These are phyloP conservation scores for Oreochromis mossambicus DNA, from an alignment of 2,797 vertebrate species.

Conservation along the genomic window DNA sequence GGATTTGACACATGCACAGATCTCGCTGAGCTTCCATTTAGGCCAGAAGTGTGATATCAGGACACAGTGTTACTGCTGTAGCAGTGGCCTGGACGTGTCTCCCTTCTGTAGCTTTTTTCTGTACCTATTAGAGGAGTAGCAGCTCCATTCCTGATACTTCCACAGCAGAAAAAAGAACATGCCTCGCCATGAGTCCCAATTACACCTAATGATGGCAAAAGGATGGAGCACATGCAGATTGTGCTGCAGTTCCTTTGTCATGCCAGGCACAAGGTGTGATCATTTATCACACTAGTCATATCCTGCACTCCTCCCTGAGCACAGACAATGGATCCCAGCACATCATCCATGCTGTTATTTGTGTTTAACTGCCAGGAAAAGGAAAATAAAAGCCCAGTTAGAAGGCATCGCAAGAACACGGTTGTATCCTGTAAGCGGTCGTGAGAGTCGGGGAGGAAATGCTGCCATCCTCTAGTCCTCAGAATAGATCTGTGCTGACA, in stretches of 20 bases:
- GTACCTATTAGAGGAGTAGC: constrained; percentile 48
- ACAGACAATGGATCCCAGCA: constrained; percentile 62
- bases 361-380: constrained; percentile 74
- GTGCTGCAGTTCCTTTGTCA: constrained; percentile 71
- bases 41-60: constrained; percentile 27
- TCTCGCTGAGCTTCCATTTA: constrained; percentile 40
- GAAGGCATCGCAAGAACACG: constrained; percentile 49
- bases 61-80: constrained; percentile 21
- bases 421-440: constrained; percentile 64
- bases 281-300: constrained; percentile 75
- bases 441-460: constrained; percentile 57
- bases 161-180: constrained; percentile 46
- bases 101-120: constrained; percentile 40
- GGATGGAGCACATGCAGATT: constrained; percentile 75
- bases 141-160: constrained; percentile 49
- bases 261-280: constrained; percentile 54
- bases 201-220: constrained; percentile 76
- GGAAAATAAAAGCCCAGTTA: constrained; percentile 68
- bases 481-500: constrained; percentile 27
- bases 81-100: constrained; percentile 45
- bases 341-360: constrained; percentile 72
- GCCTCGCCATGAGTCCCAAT: constrained; percentile 73
- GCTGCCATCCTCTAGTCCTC: neutral
- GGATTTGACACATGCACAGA: constrained; percentile 22
- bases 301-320: constrained; percentile 68